Evolutionary conservation across 2,113 vertebrate species (phyloP), one percentile per base, ranked within the genome.

Genomic region (Caranx melampygus): DNA sequence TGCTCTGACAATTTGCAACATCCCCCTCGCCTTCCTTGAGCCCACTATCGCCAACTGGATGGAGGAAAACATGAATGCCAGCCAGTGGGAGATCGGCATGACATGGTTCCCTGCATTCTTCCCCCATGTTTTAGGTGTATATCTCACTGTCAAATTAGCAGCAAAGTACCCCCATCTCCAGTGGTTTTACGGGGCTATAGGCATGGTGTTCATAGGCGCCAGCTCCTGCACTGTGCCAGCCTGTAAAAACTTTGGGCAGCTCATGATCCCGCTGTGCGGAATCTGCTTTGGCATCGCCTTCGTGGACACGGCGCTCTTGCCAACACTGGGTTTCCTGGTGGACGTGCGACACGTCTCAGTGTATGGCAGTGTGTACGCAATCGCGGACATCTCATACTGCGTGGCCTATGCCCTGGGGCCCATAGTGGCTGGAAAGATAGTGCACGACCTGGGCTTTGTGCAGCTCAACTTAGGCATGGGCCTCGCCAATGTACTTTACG

Each of bases 31-130:
- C 57, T 99, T 99, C 85, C 94, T 99, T 33, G 98, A 99, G 89
- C 98, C 98, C 85, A 99, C 98, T 55, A 97, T 99, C 3, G 96
- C 98, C 87, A 97, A 95, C 64, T 99, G 98, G 98, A 99, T 99
- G 98, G 95, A 95, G 77, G 94, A 93, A 1, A 97, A 91, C 63
- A 99, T 99, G 98, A 81, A 95, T 0, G 91, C 98, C 55, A 96
- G 90, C 6, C 94, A 99, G 86, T 99, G 97, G 98, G 91, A 99
- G 93, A 96, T 97, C 84, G 98, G 98, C 81, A 94, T 99, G 87
- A 96, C 94, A 13, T 99, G 98, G 98, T 93, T 99, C 72, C 98
- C 98, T 3, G 97, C 98, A 74, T 99, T 99, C 79, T 96, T 99
- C 89, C 98, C 98, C 31, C 97, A 99, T 49, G 92, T 99, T 70